phyloP scores from a whole-genome alignment of 2,888 invertebrate genomes.

The Rhorus exstirpatorius region DNA sequence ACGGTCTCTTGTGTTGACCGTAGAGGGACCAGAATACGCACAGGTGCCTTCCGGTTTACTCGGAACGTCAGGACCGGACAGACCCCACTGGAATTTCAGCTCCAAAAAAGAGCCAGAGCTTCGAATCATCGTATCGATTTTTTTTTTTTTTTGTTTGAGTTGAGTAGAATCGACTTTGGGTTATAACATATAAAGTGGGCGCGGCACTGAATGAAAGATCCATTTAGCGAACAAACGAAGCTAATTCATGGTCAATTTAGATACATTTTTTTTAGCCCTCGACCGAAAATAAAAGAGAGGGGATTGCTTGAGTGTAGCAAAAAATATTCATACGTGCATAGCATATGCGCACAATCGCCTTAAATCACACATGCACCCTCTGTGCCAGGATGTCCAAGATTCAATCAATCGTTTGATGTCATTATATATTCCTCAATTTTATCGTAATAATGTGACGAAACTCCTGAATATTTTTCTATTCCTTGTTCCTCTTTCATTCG shows the following conservation, averaged over 20 bases:
- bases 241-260: neutral
- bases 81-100: conserved; percentile 36
- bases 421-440: too few relatives aligned
- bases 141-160: conserved; percentile 4
- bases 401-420: too few relatives aligned
- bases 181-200: neutral
- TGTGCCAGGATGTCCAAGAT: neutral
- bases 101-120: neutral
- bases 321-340: too few relatives aligned
- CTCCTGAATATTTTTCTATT: too few relatives aligned
- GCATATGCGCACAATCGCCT: neutral
- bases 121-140: neutral
- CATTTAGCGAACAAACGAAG: neutral
- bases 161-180: conserved; percentile 4
- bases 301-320: too few relatives aligned
- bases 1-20: conserved; percentile 43
- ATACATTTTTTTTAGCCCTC: neutral
- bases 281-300: too few relatives aligned
- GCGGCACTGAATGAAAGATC: neutral
- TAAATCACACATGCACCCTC: too few relatives aligned
- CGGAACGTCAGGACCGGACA: conserved; percentile 59
- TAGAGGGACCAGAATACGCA: conserved; percentile 42
- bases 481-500: too few relatives aligned
- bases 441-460: neutral
- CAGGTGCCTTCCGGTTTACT: conserved; percentile 80